Conservation (phyloP, 2,888 invertebrate genomes). For the Eumacrocentrus americanus region DNA sequence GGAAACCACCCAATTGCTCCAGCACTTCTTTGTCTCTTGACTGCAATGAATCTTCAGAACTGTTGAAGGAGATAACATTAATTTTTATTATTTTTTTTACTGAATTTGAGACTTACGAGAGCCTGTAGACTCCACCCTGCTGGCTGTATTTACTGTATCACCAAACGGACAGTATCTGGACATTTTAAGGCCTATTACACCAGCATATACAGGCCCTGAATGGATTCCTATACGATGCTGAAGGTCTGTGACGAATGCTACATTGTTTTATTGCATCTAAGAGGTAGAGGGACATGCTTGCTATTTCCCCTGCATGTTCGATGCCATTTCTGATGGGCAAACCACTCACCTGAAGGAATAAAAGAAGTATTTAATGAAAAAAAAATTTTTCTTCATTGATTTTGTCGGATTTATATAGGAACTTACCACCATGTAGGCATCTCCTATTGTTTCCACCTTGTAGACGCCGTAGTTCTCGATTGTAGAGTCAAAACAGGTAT, state of each 20-base stretch:
- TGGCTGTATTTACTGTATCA: slow-evolving; percentile 91
- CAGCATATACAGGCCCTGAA: slow-evolving; percentile 92
- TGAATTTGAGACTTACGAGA: slow-evolving; percentile 67
- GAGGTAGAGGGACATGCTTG: slow-evolving; percentile 89
- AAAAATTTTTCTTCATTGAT: no score
- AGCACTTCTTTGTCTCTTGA: slow-evolving; percentile 73
- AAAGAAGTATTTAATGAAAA: not conserved
- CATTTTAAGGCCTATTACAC: slow-evolving; percentile 92
- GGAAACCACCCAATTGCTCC: slow-evolving; percentile 77
- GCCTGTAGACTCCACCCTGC: slow-evolving; percentile 86
- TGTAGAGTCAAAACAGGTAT: slow-evolving; percentile 93
- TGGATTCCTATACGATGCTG: slow-evolving; percentile 90
- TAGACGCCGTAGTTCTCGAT: slow-evolving; percentile 92
- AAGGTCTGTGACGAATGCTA: slow-evolving; percentile 87
- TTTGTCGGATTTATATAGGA: no score
- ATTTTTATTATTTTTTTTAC: slow-evolving; percentile 1
- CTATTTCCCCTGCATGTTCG: slow-evolving; percentile 90
- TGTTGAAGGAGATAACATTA: slow-evolving; percentile 46
- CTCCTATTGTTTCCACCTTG: slow-evolving; percentile 92
- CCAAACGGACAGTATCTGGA: slow-evolving; percentile 92
- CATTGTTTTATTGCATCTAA: slow-evolving; percentile 84
- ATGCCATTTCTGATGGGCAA: slow-evolving; percentile 88
- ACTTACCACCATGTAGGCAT: slow-evolving; percentile 90
- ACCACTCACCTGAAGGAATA: slow-evolving; percentile 73
- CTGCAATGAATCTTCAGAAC: slow-evolving; percentile 86